Conservation (phyloP, 1,140 invertebrate genomes). For the Vanessa tameamea region DNA sequence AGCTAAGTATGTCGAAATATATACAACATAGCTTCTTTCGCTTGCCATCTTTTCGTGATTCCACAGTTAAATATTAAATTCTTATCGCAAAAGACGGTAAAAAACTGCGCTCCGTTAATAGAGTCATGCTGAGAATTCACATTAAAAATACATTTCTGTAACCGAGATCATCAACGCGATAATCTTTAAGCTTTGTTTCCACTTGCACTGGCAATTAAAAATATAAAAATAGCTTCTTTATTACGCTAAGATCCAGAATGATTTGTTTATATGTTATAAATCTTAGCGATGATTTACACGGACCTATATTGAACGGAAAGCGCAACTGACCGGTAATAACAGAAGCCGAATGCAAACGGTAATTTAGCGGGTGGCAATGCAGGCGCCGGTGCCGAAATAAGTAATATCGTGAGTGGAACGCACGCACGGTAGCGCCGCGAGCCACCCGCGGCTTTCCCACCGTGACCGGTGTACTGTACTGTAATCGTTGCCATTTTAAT, state of each 20-base stretch:
- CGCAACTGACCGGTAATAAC: constrained; percentile 51
- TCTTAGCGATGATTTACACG: constrained; percentile 8
- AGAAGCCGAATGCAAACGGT: constrained; percentile 55
- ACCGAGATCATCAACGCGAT: background rate
- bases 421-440: constrained; percentile 69
- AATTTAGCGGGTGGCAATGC: constrained; percentile 42
- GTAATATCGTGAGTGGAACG: constrained; percentile 69
- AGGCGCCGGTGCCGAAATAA: constrained; percentile 65
- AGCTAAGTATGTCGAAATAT: constrained; percentile 51
- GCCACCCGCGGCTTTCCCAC: constrained; percentile 68
- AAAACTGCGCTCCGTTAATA: constrained; percentile 17
- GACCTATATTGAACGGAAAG: constrained; percentile 38
- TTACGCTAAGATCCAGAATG: background rate
- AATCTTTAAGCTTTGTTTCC: background rate
- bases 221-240: background rate
- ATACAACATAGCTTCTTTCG: constrained; percentile 33
- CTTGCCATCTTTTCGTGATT: constrained; percentile 35
- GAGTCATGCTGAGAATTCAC: constrained; percentile 15
- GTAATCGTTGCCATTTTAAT: constrained; percentile 44
- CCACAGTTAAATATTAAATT: constrained; percentile 30
- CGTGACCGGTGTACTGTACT: constrained; percentile 41
- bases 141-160: constrained; percentile 16
- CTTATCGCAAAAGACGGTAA: constrained; percentile 18
- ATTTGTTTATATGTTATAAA: background rate
- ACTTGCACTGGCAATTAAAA: background rate